Evolutionary conservation across 2,797 vertebrate species (phyloP).

Genomic region (Pygocentrus nattereri): DNA sequence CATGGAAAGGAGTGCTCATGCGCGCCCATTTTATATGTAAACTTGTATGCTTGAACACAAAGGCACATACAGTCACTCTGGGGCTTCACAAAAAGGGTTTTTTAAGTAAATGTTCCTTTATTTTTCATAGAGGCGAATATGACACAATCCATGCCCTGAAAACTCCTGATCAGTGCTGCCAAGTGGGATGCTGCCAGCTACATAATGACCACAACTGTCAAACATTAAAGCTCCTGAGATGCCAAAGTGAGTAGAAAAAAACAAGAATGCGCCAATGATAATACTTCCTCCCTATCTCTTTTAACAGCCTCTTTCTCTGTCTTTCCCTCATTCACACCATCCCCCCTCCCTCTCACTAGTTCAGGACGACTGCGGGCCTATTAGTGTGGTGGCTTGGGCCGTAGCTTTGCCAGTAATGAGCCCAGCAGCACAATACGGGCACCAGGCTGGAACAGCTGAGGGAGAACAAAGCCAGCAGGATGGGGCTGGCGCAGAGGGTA

Average conservation of each 20-base stretch:
- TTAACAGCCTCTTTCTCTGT: conserved; percentile 48
- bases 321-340: conserved; percentile 59
- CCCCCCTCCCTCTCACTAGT: conserved; percentile 26
- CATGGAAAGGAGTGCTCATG: conserved; percentile 44
- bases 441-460: conserved; percentile 84
- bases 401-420: conserved; percentile 82
- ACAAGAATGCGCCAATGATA: conserved; percentile 58
- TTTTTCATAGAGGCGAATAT: conserved; percentile 41
- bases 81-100: conserved; percentile 26
- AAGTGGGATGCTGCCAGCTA: conserved; percentile 59
- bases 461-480: conserved; percentile 81
- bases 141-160: conserved; percentile 46
- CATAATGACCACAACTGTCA: conserved; percentile 65
- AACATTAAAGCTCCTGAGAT: conserved; percentile 68
- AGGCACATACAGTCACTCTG: conserved; percentile 6
- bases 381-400: conserved; percentile 78
- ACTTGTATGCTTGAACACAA: conserved; percentile 60
- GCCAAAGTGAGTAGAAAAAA: conserved; percentile 64
- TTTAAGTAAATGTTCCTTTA: background rate
- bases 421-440: conserved; percentile 82
- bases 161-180: conserved; percentile 47
- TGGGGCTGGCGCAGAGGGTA: conserved; percentile 70
- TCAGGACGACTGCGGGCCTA: conserved; percentile 69
- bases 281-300: conserved; percentile 63
- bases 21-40: conserved; percentile 42